Evolutionary conservation across 2,113 vertebrate genomes (phyloP).

Genomic region (Dasyornis broadbenti): DNA sequence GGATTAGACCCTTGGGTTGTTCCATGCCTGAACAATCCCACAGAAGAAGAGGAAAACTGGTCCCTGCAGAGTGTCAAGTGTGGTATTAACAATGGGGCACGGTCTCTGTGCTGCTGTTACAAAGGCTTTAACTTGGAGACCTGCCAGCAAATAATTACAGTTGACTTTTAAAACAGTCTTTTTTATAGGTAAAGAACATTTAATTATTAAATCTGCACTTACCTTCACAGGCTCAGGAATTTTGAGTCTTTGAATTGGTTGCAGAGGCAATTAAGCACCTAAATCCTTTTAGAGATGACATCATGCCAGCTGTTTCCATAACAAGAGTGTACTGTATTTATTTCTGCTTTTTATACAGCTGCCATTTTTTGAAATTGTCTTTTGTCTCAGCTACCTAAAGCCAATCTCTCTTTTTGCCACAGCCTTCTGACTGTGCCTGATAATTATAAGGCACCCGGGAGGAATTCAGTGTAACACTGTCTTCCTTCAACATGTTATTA

Average conservation of each 20-base stretch:
- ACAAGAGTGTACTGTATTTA: background rate
- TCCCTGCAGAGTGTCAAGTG: background rate
- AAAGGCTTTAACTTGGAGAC: background rate
- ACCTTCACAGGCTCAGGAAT: background rate
- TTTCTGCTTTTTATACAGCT: background rate
- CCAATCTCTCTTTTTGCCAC: background rate
- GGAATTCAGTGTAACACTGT: background rate
- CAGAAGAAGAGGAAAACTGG: background rate
- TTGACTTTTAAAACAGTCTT: background rate
- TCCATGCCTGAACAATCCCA: background rate
- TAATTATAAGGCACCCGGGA: background rate
- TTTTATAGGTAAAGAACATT: background rate
- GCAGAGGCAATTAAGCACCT: background rate
- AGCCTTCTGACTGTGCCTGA: background rate
- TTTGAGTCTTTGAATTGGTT: background rate
- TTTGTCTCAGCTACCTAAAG: background rate
- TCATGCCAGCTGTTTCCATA: background rate
- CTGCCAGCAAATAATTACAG: constrained; percentile 8
- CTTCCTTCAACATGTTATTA: background rate
- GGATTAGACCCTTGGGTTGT: background rate
- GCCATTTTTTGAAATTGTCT: background rate
- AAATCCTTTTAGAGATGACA: background rate
- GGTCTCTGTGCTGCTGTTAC: background rate
- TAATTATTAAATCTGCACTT: background rate
- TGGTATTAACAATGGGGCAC: background rate